These are phyloP conservation scores for Gadus chalcogrammus DNA, from an alignment of 2,113 vertebrate genomes.

Conservation along the genomic window DNA sequence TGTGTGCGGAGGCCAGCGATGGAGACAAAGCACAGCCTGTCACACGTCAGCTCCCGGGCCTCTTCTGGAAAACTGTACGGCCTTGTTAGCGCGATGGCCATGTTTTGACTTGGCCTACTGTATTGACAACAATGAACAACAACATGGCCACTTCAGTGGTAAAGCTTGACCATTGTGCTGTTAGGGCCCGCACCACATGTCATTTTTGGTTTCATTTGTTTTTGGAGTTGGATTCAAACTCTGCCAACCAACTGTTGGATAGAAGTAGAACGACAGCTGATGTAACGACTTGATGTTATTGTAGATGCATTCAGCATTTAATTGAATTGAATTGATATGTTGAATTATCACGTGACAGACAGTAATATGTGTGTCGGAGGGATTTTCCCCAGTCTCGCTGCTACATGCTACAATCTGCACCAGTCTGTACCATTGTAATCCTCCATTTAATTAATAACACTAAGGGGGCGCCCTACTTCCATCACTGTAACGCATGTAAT, in stretches of 20 bases:
- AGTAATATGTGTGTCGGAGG: no score
- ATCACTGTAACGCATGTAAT: background rate
- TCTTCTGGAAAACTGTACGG: constrained; percentile 59
- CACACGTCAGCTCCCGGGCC: constrained; percentile 46
- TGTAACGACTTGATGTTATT: no score
- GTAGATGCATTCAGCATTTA: no score
- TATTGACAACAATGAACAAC: constrained; percentile 48
- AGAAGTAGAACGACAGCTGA: no score
- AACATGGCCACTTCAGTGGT: constrained; percentile 40
- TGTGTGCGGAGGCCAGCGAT: constrained; percentile 41
- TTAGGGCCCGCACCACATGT: no score
- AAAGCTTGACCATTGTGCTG: constrained; percentile 30
- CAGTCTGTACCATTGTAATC: no score
- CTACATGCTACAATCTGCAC: background rate
- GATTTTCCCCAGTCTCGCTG: background rate
- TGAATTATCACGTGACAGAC: no score
- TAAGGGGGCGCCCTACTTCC: background rate
- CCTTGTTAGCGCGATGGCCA: constrained; percentile 57
- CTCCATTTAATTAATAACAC: no score
- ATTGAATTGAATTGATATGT: no score
- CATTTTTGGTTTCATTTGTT: no score
- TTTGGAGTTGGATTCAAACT: no score
- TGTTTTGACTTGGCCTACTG: constrained; percentile 54
- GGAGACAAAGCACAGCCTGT: constrained; percentile 64
- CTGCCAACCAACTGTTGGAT: no score